Evolutionary conservation across 2,113 vertebrate genomes (phyloP).

Genomic region (Sapajus apella): DNA sequence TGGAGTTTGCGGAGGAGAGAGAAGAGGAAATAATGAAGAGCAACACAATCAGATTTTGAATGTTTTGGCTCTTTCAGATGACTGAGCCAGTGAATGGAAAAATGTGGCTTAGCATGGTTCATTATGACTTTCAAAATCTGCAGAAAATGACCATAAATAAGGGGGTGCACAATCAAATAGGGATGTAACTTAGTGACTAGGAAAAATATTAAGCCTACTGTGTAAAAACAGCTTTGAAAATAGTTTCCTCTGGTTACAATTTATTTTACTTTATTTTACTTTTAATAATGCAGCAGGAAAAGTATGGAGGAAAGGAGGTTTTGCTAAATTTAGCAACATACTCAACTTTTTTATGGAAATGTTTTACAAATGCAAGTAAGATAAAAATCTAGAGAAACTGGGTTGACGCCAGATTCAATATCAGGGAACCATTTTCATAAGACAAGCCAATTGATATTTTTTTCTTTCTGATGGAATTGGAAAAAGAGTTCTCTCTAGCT

Average conservation of each 20-base stretch:
- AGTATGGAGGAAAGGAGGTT: neutral
- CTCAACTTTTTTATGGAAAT: slow-evolving; percentile 48
- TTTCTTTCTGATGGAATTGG: neutral
- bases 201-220: slow-evolving; percentile 41
- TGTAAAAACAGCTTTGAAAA: slow-evolving; percentile 33
- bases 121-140: slow-evolving; percentile 67
- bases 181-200: slow-evolving; percentile 52
- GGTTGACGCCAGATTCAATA: slow-evolving; percentile 45
- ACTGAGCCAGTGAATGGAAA: slow-evolving; percentile 64
- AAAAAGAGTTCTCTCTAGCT: neutral
- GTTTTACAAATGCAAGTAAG: neutral
- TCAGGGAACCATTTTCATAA: neutral
- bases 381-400: slow-evolving; percentile 29
- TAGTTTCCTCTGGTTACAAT: neutral
- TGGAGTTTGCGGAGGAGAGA: slow-evolving; percentile 49
- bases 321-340: slow-evolving; percentile 52
- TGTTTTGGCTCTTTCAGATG: slow-evolving; percentile 61
- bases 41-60: slow-evolving; percentile 52
- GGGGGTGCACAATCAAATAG: neutral
- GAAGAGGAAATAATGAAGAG: slow-evolving; percentile 47
- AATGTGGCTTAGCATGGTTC: slow-evolving; percentile 54
- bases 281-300: slow-evolving; percentile 25
- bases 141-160: slow-evolving; percentile 59
- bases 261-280: slow-evolving; percentile 48
- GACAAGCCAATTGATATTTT: neutral